These are phyloP conservation scores for Pelusios castaneus DNA, from an alignment of 2,113 vertebrate genomes.

Conservation along the genomic window DNA sequence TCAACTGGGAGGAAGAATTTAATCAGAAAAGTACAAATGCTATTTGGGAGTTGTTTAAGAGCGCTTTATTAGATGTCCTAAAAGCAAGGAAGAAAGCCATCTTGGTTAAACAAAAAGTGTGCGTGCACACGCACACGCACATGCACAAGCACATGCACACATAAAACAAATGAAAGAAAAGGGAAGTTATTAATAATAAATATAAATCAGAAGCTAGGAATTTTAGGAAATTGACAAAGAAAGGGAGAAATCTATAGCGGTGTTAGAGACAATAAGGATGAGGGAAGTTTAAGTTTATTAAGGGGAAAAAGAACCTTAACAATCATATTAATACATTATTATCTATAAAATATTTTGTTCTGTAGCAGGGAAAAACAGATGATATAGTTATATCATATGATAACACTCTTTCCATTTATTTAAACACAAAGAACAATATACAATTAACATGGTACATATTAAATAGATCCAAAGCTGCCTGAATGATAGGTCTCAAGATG, in stretches of 20 bases:
- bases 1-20: too few relatives aligned
- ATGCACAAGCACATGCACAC: too few relatives aligned
- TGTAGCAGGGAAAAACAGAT: background rate
- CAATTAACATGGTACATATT: background rate
- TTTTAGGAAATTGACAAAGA: background rate
- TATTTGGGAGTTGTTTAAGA: too few relatives aligned
- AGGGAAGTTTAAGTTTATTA: background rate
- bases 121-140: too few relatives aligned
- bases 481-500: background rate
- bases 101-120: too few relatives aligned
- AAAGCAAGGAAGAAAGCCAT: too few relatives aligned
- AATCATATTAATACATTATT: background rate
- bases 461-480: background rate
- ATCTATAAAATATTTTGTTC: background rate
- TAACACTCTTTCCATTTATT: background rate
- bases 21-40: too few relatives aligned
- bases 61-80: too few relatives aligned
- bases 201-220: too few relatives aligned
- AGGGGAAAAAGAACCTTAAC: background rate
- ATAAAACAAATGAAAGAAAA: too few relatives aligned
- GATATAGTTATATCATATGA: background rate
- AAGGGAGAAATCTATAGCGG: background rate
- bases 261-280: background rate
- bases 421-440: background rate
- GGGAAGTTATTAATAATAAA: too few relatives aligned